Conservation (phyloP, 2,113 vertebrate species). For the Pelecanoides urinatrix region DNA sequence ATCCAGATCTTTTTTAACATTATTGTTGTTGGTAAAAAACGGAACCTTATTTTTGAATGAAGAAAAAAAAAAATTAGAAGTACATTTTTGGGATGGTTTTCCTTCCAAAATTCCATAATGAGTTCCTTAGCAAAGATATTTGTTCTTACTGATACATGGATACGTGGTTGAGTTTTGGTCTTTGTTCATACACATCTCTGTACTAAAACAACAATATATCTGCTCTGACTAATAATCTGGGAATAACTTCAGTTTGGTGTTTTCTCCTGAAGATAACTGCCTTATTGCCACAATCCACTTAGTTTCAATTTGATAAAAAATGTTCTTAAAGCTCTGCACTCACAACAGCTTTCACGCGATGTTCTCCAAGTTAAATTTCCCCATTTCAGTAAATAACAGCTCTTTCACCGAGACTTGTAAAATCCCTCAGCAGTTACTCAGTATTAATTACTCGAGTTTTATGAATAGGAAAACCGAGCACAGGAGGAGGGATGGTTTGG, state of each 20-base stretch:
- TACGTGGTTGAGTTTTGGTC: not conserved
- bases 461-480: not conserved
- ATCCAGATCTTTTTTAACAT: slow-evolving; percentile 27
- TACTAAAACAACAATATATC: not conserved
- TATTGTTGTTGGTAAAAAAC: slow-evolving; percentile 4
- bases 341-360: not conserved
- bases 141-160: not conserved
- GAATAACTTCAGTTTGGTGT: not conserved
- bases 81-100: not conserved
- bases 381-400: not conserved
- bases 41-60: not conserved
- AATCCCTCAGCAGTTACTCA: not conserved
- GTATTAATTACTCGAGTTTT: not conserved
- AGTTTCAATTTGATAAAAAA: not conserved
- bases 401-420: not conserved
- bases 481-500: not conserved
- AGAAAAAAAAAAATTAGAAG: not conserved
- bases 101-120: not conserved
- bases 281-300: not conserved
- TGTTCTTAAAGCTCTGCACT: not conserved
- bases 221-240: not conserved
- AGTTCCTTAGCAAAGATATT: not conserved
- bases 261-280: not conserved
- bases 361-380: not conserved
- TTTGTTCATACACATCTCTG: not conserved